Conservation (phyloP, 2,113 vertebrate species). For the Polyodon spathula region DNA sequence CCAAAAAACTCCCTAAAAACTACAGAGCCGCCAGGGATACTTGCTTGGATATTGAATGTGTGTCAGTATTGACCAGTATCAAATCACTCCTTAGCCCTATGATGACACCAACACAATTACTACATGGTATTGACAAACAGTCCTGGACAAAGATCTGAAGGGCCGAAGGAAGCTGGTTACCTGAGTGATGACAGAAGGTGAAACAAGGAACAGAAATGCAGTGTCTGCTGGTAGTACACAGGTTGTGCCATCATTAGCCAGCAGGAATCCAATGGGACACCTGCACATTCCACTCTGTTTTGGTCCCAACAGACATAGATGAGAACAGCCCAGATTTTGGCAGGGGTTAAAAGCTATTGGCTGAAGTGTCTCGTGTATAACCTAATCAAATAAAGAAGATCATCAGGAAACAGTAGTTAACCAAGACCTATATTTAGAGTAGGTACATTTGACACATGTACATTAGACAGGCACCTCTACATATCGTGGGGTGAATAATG, state of each 20-base stretch:
- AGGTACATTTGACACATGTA: too few relatives aligned
- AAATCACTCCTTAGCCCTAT: too few relatives aligned
- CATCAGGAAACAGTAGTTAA: too few relatives aligned
- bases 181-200: slow-evolving; percentile 51
- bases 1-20: too few relatives aligned
- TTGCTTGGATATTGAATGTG: too few relatives aligned
- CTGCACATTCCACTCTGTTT: slow-evolving; percentile 53
- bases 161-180: slow-evolving; percentile 35
- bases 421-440: too few relatives aligned
- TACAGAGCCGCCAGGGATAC: too few relatives aligned
- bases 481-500: too few relatives aligned
- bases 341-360: slow-evolving; percentile 54
- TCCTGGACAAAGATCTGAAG: slow-evolving; percentile 69
- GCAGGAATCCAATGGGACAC: slow-evolving; percentile 56
- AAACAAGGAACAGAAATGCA: slow-evolving; percentile 60
- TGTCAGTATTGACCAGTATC: too few relatives aligned
- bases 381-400: slow-evolving; percentile 41
- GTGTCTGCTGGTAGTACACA: slow-evolving; percentile 56
- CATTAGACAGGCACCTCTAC: too few relatives aligned
- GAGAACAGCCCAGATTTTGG: slow-evolving; percentile 52
- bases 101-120: too few relatives aligned
- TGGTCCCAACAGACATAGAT: slow-evolving; percentile 68
- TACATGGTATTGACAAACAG: too few relatives aligned
- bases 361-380: slow-evolving; percentile 58
- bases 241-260: slow-evolving; percentile 52